Evolutionary conservation across 2,113 vertebrate genomes (phyloP), one percentile per base, ranked within the genome.

Genomic region (Laticauda colubrina): DNA sequence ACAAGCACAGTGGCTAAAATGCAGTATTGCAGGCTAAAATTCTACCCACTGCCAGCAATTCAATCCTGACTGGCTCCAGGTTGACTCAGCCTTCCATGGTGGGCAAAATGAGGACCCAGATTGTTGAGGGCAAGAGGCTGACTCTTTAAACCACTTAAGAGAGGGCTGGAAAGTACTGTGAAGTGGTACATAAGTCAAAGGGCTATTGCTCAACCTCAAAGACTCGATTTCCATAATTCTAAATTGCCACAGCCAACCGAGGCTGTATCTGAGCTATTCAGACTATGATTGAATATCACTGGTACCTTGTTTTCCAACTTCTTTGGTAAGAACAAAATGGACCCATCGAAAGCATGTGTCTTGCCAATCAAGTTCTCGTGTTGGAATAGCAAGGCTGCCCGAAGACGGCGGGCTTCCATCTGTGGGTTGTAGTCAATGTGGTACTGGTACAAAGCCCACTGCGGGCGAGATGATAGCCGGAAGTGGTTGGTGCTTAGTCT

Each of bases 371-470:
- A 61, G 3, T 98, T 97, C 5, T 98, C 98, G 0, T 99, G 99
- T 53, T 98, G 98, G 89, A 97, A 98, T 8, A 99, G 98, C 61
- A 99, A 98, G 0, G 98, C 99, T 0, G 97, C 96, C 56, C 98
- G 98, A 87, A 99, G 95, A 8, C 98, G 98, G 0, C 98, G 98
- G 0, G 98, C 98, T 96, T 99, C 99, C 98, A 99, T 98, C 20
- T 98, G 96, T 0, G 99, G 99, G 7, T 96, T 98, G 92, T 98
- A 99, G 96, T 96, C 97, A 48, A 99, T 96, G 2, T 99, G 99
- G 92, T 99, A 99, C 95, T 99, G 99, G 91, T 98, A 99, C 0
- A 99, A 96, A 56, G 98, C 97, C 99, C 99, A 99, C 88, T 98
- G 98, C 0, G 99, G 99, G 0, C 98, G 98, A 1, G 99, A 99